phyloP scores from a whole-genome alignment of 2,113 vertebrate genomes.

The Noctilio leporinus region DNA sequence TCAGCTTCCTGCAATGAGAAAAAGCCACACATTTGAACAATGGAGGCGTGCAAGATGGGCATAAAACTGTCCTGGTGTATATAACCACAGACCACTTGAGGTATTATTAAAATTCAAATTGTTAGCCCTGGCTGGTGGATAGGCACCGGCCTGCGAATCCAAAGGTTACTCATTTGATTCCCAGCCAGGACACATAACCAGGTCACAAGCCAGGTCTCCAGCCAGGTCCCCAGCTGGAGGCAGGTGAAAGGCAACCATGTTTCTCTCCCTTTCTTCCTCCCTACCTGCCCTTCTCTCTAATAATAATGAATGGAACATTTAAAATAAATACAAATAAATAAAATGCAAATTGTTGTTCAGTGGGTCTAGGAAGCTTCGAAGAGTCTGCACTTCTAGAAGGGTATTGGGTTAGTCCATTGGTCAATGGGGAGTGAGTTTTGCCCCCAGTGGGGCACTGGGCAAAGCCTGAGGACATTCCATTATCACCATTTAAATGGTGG shows the following conservation, averaged over 20 bases:
- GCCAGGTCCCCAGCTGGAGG: too few relatives aligned
- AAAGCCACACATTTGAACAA: accelerated
- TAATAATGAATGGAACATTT: too few relatives aligned
- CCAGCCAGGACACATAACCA: too few relatives aligned
- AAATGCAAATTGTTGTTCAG: background rate
- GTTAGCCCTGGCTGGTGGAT: too few relatives aligned
- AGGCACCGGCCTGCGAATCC: too few relatives aligned
- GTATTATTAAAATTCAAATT: background rate
- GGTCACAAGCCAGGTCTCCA: too few relatives aligned
- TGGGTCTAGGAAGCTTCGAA: background rate
- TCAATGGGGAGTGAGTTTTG: background rate
- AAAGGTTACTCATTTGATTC: too few relatives aligned
- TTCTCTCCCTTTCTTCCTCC: too few relatives aligned
- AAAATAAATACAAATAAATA: too few relatives aligned
- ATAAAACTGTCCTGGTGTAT: background rate
- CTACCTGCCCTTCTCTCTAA: too few relatives aligned
- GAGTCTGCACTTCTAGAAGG: background rate
- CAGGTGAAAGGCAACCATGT: too few relatives aligned
- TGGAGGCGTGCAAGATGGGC: too few relatives aligned
- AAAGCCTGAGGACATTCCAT: background rate
- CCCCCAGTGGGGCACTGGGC: background rate
- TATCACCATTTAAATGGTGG: background rate
- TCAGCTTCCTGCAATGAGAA: conserved; percentile 88
- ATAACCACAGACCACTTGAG: accelerated
- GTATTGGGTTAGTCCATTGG: background rate